These are phyloP conservation scores for Nomada fucata DNA, from an alignment of 2,888 invertebrate genomes.

Conservation along the genomic window DNA sequence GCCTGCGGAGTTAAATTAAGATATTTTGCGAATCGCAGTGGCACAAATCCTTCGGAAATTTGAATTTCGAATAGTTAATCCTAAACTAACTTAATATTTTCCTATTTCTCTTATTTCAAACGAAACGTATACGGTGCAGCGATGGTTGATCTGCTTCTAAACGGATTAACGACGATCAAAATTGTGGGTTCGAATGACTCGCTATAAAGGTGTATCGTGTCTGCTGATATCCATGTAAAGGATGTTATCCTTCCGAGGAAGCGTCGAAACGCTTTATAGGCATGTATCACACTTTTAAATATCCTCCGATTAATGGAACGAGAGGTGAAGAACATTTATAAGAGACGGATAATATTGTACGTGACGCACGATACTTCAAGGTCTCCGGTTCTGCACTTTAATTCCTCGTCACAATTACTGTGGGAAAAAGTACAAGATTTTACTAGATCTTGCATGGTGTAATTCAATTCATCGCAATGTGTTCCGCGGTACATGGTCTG, in stretches of 20 bases:
- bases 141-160: not conserved
- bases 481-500: not conserved
- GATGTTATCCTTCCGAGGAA: not conserved
- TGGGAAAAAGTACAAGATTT: not conserved
- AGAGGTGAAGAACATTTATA: constrained; percentile 34
- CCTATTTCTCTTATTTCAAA: too few species aligned
- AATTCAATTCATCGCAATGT: not conserved
- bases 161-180: not conserved
- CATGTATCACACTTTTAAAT: not conserved
- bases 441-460: not conserved
- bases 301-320: constrained; percentile 24
- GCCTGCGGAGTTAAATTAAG: too few species aligned
- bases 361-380: constrained; percentile 7
- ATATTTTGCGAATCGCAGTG: too few species aligned
- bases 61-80: too few species aligned
- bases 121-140: not conserved
- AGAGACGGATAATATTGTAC: not conserved
- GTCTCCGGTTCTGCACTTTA: not conserved
- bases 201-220: not conserved
- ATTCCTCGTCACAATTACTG: constrained; percentile 9
- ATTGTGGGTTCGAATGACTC: not conserved
- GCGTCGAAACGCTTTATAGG: constrained; percentile 3
- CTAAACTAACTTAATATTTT: too few species aligned
- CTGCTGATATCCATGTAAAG: not conserved
- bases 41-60: too few species aligned